Evolutionary conservation across 1,140 invertebrate genomes (phyloP), one percentile per base, ranked within the genome.

Genomic region (Panagrolaimus sp.): DNA sequence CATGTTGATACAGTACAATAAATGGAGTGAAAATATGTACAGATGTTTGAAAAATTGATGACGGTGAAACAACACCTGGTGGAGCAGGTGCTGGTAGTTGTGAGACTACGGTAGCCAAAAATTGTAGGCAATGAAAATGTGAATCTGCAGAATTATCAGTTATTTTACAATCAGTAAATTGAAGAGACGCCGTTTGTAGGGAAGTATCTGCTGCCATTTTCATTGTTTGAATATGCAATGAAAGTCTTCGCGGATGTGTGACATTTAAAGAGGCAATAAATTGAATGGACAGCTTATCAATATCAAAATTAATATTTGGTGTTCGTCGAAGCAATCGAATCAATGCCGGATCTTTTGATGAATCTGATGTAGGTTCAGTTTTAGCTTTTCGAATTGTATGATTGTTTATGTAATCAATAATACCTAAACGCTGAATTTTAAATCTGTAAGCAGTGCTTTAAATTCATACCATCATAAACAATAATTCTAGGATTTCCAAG

Each of bases 131-230:
- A 3, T 27, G 51, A 42, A 73, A 75, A 13, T 43, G 57, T 7
- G 65, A 70, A 0, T 20, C n/a, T 0, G 72, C 65, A 13, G 16
- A n/a, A 70, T 75, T 74, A 63, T 73, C 72, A 13, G 23, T 45
- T 23, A 73, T 74, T n/a, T 27, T 20, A 7, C 77, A 44, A 23
- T 73, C 73, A 9, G 44, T 61, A 20, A 72, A 66, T 25, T 73
- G 48, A n/a, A 48, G 27, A 13, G 57, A 65, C 0, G 45, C 67
- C 9, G 9, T 44, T 25, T 51, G 61, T 44, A 67, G 20, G 9
- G n/a, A 11, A 2, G 53, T 51, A 25, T 67, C 47, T 8, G 70
- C 27, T 9, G 72, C 46, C 14, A 47, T 65, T 25, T 53, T 69
- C 3, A 70, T 11, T 11, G 72, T 70, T 8, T 23, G 51, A 31